phyloP scores from a whole-genome alignment of 30 jellyfish, hydroid and myxozoan genomes.

The Cassiopea xamachana region DNA sequence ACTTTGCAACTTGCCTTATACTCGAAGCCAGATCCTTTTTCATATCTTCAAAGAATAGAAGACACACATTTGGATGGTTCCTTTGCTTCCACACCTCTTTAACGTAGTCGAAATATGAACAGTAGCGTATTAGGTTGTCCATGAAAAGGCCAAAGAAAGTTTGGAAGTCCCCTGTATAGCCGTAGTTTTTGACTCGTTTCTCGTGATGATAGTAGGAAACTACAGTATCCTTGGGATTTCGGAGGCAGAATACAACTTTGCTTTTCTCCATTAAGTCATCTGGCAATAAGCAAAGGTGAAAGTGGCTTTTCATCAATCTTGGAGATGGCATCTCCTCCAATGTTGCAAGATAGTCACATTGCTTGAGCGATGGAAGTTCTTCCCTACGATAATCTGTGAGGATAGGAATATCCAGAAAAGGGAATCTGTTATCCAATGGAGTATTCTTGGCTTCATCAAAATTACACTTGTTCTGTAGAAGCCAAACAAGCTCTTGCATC shows the following conservation, averaged over 20 bases:
- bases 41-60: conserved; percentile 45
- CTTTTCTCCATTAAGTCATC: neutral
- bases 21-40: conserved; percentile 25
- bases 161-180: conserved; percentile 12
- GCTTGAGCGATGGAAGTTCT: neutral
- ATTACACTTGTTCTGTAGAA: neutral
- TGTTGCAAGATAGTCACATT: neutral
- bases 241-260: conserved; percentile 17
- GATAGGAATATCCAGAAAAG: neutral
- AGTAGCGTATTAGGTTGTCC: conserved; percentile 23
- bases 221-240: conserved; percentile 28
- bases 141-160: conserved; percentile 27
- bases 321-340: neutral
- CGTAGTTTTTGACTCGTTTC: neutral
- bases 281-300: neutral
- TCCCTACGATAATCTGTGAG: neutral
- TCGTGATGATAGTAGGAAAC: conserved; percentile 23
- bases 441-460: neutral
- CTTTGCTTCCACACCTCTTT: conserved; percentile 50
- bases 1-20: conserved; percentile 28
- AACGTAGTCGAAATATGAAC: conserved; percentile 47
- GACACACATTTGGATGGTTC: conserved; percentile 47
- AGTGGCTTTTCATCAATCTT: neutral
- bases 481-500: conserved; percentile 20
- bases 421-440: neutral